Evolutionary conservation across 2,113 vertebrate species (phyloP).

Genomic region (Mormyrus iriodes): DNA sequence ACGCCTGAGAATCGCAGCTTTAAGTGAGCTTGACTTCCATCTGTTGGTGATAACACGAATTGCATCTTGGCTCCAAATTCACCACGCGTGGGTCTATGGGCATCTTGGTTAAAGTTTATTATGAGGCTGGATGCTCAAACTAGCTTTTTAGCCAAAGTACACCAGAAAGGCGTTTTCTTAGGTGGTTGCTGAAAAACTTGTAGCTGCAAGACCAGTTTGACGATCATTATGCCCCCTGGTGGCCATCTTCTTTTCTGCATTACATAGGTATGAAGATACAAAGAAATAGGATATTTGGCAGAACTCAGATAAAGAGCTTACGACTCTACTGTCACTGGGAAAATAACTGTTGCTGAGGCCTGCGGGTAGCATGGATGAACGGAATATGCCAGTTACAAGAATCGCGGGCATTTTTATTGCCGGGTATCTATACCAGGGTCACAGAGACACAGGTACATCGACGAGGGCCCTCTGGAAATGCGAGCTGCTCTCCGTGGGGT

Average conservation of each 20-base stretch:
- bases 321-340: background rate
- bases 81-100: background rate
- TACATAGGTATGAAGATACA: background rate
- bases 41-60: background rate
- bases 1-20: background rate
- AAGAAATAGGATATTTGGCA: background rate
- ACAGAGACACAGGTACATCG: background rate
- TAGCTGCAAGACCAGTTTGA: background rate
- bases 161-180: background rate
- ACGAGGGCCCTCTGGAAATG: background rate
- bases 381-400: background rate
- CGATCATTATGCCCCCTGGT: background rate
- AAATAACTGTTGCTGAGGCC: background rate
- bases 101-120: background rate
- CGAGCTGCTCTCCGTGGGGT: background rate
- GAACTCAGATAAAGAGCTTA: background rate
- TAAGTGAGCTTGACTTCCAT: background rate
- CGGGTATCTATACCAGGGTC: too few species aligned
- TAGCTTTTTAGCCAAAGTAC: background rate
- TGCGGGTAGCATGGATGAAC: background rate
- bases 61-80: background rate
- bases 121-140: background rate
- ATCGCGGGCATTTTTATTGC: background rate
- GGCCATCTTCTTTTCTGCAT: background rate
- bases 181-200: background rate